Evolutionary conservation across 2,797 vertebrate genomes (phyloP).

Genomic region (Myotis findleyi): DNA sequence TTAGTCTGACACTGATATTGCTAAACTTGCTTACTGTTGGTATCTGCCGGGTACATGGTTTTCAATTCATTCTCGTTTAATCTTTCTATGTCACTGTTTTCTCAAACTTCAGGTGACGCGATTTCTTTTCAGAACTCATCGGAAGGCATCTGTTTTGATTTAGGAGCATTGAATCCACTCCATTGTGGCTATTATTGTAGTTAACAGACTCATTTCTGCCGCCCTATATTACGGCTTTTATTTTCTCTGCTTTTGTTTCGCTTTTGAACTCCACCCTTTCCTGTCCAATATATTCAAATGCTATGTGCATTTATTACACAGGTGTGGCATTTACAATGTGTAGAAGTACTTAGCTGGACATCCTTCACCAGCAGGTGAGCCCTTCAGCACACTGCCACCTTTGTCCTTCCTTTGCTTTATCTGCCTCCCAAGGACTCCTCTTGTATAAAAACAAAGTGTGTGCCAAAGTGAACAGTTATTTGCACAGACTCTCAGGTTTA

Average conservation of each 20-base stretch:
- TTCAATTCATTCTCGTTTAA: not conserved
- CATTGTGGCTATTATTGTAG: not conserved
- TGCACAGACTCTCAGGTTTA: not conserved
- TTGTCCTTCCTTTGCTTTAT: not conserved
- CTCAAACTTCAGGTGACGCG: not conserved
- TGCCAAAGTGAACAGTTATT: not conserved
- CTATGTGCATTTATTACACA: not conserved
- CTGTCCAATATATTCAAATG: not conserved
- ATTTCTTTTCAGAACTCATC: not conserved
- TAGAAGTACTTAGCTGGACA: too few species aligned
- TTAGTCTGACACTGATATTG: not conserved
- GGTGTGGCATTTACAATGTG: not conserved
- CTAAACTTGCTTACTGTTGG: not conserved
- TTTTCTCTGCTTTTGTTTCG: conserved; percentile 32
- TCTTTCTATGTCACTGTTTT: conserved; percentile 36
- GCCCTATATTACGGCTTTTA: not conserved
- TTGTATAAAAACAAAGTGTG: not conserved
- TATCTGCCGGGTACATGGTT: not conserved
- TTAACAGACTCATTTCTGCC: not conserved
- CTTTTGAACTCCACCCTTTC: not conserved
- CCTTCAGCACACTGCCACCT: not conserved
- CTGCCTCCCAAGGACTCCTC: not conserved
- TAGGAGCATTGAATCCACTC: not conserved
- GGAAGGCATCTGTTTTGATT: not conserved
- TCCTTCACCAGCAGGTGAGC: not conserved